Conservation (phyloP, 2,797 vertebrate species). For the Myripristis murdjan region DNA sequence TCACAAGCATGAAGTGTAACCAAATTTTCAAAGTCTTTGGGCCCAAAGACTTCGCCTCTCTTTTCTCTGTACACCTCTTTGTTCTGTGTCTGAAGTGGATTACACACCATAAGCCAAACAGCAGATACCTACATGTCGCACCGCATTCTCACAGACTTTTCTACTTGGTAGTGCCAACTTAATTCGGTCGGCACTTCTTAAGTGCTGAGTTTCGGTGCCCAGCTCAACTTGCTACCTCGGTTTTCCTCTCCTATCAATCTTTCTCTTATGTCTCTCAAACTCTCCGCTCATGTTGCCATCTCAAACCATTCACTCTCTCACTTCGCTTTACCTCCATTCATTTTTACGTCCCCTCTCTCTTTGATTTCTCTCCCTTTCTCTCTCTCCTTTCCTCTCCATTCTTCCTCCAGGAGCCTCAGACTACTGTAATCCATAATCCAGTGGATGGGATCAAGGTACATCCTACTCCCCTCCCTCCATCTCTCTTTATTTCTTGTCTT, state of each 20-base stretch:
- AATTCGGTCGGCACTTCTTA: too few species aligned
- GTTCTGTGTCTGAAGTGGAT: too few species aligned
- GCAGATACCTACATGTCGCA: too few species aligned
- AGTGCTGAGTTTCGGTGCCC: too few species aligned
- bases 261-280: slow-evolving; percentile 6
- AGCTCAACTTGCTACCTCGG: not conserved
- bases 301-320: slow-evolving; percentile 30
- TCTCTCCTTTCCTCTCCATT: slow-evolving; percentile 65
- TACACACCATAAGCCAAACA: too few species aligned
- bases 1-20: too few species aligned
- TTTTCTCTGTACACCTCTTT: too few species aligned
- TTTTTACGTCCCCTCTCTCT: slow-evolving; percentile 22
- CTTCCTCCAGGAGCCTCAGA: slow-evolving; percentile 92
- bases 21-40: too few species aligned
- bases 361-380: slow-evolving; percentile 5
- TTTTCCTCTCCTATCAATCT: slow-evolving; percentile 20
- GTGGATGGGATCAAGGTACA: slow-evolving; percentile 96
- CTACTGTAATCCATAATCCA: slow-evolving; percentile 97
- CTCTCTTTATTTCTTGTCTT: slow-evolving; percentile 28
- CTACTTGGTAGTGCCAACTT: too few species aligned
- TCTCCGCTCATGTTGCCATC: slow-evolving; percentile 14
- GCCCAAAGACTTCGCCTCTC: too few species aligned
- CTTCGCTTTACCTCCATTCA: slow-evolving; percentile 24
- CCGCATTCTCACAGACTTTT: too few species aligned
- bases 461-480: slow-evolving; percentile 51